Base-by-base conservation (phyloP, 2,888 invertebrate genomes). In the Drosophila ustulata region DNA sequence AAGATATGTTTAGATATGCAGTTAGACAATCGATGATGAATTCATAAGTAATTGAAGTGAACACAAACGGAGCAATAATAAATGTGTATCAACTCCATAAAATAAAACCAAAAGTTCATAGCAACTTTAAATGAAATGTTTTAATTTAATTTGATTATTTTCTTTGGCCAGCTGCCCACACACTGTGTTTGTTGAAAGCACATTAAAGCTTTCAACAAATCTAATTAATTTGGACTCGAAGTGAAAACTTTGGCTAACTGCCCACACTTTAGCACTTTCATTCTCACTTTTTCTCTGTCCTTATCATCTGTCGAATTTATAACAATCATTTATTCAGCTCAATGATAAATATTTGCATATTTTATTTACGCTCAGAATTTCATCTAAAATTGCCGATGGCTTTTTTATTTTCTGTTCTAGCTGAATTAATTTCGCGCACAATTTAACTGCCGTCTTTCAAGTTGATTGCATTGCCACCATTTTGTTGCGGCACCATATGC, bases 311-410 rank as follows among this genome's bases (percentile, higher is more conserved):
- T 41, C 6, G n/a, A 59, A 59, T 45, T 43, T 30, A 66, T 69
- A 13, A 25, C 28, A 37, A 23, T n/a, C 45, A 69, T 51, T 55
- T 46, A 47, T 65, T 65, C 39, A 34, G 51, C 57, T 41, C 28
- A 66, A 58, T 58, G 52, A 68, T 65, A 41, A 7, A 65, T 52
- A 51, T 45, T 76, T 25, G 23, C 18, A 32, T 23, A 32, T 43
- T 53, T 26, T n/a, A 26, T 46, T 46, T 34, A 18, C 8, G 9
- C 23, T 58, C 18, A 23, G 1, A 34, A 13, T 56, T 63, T 18
- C 26, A 25, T n/a, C 9, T 23, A 4, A 3, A 13, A 28, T 23
- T 45, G 5, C n/a, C 8, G 11, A 18, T 52, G 28, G 28, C 4
- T 28, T 39, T 39, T 13, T 5, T 13, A 13, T 3, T 45, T 34